Percentiles rank a stretch among this genome's conserved stretches.
phyloP scores from a whole-genome alignment of 2,888 invertebrate species.

The Xestia xanthographa region DNA sequence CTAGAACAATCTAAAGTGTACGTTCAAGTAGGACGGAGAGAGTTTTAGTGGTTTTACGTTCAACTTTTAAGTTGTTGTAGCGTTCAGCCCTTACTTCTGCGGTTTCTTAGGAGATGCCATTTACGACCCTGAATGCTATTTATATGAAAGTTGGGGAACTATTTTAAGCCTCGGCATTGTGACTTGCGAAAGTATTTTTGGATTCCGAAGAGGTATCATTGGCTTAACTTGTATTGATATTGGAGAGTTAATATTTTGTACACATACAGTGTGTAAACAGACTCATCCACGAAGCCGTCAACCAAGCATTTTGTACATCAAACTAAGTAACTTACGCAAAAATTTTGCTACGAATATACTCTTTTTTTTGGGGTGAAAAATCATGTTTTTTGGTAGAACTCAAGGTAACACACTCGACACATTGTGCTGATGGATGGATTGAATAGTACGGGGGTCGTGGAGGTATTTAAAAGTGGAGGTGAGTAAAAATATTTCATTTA shows the following conservation, averaged over 20 bases:
- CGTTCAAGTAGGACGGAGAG: constrained; percentile 84
- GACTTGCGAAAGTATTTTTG: constrained; percentile 54
- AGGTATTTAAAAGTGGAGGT: too few species aligned
- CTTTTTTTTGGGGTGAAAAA: not conserved
- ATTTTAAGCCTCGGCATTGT: constrained; percentile 61
- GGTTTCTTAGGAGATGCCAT: constrained; percentile 70
- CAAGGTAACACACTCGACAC: too few species aligned
- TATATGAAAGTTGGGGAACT: constrained; percentile 67
- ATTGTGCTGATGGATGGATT: too few species aligned
- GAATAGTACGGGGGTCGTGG: too few species aligned
- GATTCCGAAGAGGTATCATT: constrained; percentile 14
- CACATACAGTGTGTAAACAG: not conserved
- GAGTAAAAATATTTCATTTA: too few species aligned
- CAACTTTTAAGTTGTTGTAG: constrained; percentile 84
- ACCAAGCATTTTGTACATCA: too few species aligned
- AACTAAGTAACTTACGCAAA: too few species aligned
- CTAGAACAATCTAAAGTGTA: constrained; percentile 83
- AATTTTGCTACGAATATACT: too few species aligned
- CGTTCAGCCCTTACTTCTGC: constrained; percentile 78
- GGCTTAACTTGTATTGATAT: not conserved
- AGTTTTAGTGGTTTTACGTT: constrained; percentile 84
- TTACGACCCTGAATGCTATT: constrained; percentile 66
- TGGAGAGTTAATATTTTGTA: not conserved
- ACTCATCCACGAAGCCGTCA: too few species aligned
- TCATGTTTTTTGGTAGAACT: too few species aligned